Evolutionary conservation across 2,888 invertebrate genomes (phyloP).

Genomic region (Lottia gigantea): DNA sequence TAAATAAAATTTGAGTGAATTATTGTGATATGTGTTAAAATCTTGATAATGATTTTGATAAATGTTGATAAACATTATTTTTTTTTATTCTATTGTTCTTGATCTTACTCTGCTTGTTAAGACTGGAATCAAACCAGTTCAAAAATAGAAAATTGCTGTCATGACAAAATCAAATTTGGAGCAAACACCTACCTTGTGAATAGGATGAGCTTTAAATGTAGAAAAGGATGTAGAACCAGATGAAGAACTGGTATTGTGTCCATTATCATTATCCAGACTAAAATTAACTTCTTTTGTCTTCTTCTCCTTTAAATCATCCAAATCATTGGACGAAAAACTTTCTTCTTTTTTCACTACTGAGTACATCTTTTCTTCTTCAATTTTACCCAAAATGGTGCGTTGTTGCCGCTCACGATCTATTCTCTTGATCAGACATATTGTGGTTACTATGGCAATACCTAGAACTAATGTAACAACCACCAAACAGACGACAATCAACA

Average conservation of each 20-base stretch:
- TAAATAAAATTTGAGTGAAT: too few relatives aligned
- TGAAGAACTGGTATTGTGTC: slow-evolving; percentile 48
- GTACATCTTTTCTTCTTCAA: slow-evolving; percentile 35
- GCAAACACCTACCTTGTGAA: slow-evolving; percentile 37
- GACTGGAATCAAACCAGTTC: too few relatives aligned
- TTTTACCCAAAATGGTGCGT: slow-evolving; percentile 24
- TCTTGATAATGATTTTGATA: too few relatives aligned
- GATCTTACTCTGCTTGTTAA: too few relatives aligned
- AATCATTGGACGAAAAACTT: slow-evolving; percentile 11
- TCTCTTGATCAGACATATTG: slow-evolving; percentile 46
- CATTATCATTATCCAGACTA: slow-evolving; percentile 49
- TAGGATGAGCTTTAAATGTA: slow-evolving; percentile 38
- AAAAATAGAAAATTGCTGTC: too few relatives aligned
- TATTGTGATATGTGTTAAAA: too few relatives aligned
- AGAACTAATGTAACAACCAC: slow-evolving; percentile 48
- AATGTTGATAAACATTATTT: too few relatives aligned
- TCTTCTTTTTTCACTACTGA: slow-evolving; percentile 17
- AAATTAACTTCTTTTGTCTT: slow-evolving; percentile 58
- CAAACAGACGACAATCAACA: slow-evolving; percentile 50
- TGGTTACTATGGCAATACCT: slow-evolving; percentile 45
- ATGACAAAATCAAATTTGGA: too few relatives aligned
- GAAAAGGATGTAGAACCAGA: slow-evolving; percentile 47
- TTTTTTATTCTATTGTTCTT: too few relatives aligned
- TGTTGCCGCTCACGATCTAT: slow-evolving; percentile 41
- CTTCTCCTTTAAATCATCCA: slow-evolving; percentile 38